Conservation (phyloP, 2,113 vertebrate genomes). For the Psammodynastes pulverulentus region DNA sequence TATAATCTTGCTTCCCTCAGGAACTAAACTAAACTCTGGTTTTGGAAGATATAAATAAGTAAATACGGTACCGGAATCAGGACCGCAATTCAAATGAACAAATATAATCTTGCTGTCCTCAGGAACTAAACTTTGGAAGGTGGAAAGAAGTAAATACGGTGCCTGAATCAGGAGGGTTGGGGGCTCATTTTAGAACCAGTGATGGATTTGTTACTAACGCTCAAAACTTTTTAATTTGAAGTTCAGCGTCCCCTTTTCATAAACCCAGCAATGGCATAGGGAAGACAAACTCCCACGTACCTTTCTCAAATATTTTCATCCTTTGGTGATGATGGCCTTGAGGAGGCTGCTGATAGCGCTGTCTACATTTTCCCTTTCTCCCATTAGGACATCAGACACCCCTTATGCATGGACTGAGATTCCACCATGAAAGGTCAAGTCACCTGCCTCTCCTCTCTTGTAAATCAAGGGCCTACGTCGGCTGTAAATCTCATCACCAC, state of each 20-base stretch:
- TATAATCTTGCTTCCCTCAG: background rate
- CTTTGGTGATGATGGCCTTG: slow-evolving; percentile 8
- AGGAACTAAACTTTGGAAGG: background rate
- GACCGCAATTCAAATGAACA: background rate
- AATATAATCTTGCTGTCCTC: background rate
- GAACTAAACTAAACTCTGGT: too few species aligned
- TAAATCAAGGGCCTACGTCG: background rate
- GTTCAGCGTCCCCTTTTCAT: background rate
- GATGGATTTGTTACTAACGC: background rate
- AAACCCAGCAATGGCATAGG: background rate
- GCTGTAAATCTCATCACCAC: background rate
- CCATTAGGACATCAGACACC: background rate
- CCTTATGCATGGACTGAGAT: background rate
- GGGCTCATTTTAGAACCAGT: background rate
- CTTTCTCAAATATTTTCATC: background rate
- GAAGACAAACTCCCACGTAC: slow-evolving; percentile 11
- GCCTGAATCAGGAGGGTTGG: background rate
- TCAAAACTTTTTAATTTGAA: background rate
- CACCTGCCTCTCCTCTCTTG: background rate
- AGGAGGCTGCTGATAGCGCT: background rate
- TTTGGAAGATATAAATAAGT: background rate
- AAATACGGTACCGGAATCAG: background rate
- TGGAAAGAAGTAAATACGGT: background rate
- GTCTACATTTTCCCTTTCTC: background rate
- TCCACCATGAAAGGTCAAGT: background rate